Percentiles rank a stretch among this genome's conserved stretches.
Conservation (phyloP, 2,797 vertebrate genomes). For the Chrosomus eos region DNA sequence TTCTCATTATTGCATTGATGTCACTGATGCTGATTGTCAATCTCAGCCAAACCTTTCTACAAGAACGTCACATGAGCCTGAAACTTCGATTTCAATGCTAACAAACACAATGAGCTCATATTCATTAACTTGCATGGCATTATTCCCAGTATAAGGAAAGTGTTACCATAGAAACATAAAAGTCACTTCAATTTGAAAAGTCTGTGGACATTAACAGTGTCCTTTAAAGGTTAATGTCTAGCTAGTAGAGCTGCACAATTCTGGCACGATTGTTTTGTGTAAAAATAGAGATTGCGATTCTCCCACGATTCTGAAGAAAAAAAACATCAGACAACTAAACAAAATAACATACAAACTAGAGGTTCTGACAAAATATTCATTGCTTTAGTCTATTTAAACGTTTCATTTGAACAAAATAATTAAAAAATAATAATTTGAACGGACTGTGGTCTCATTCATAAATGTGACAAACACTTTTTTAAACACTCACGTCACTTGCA, state of each 20-base stretch:
- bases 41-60: conserved; percentile 16
- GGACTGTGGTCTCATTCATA: too few species aligned
- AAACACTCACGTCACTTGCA: too few species aligned
- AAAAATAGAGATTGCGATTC: too few species aligned
- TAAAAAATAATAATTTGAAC: too few species aligned
- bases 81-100: background rate
- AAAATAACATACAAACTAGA: too few species aligned
- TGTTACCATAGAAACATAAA: conserved; percentile 37
- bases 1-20: background rate
- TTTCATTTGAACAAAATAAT: too few species aligned
- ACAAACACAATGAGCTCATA: background rate
- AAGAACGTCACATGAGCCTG: background rate
- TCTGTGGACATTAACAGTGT: conserved; percentile 18
- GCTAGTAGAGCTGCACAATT: background rate
- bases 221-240: conserved; percentile 25
- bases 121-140: conserved; percentile 26
- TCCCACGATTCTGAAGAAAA: too few species aligned
- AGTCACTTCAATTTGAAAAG: conserved; percentile 19
- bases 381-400: too few species aligned
- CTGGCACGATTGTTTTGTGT: too few species aligned
- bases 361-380: too few species aligned
- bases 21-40: background rate
- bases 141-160: background rate
- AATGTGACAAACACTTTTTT: too few species aligned
- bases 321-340: too few species aligned